Conservation (phyloP, 2,113 vertebrate genomes). For the Phyllostomus discolor region DNA sequence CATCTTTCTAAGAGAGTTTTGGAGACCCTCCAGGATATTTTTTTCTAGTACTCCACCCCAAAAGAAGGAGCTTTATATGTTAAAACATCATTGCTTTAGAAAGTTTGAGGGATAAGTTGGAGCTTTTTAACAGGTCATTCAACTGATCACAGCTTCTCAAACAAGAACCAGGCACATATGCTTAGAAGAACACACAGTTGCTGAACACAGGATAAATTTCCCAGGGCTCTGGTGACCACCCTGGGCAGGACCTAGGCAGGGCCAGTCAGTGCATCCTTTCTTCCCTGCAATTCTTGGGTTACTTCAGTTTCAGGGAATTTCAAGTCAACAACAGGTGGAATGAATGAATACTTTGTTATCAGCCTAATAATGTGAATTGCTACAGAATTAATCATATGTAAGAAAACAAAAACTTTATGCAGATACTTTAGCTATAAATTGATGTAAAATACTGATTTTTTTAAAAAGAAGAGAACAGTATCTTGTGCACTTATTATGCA, state of each 20-base stretch:
- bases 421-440: slow-evolving; percentile 81
- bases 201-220: slow-evolving; percentile 14
- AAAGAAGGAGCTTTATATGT: slow-evolving; percentile 66
- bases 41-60: not conserved
- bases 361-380: slow-evolving; percentile 76
- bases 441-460: slow-evolving; percentile 72
- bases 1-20: not conserved
- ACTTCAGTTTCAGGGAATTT: slow-evolving; percentile 81
- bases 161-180: not conserved
- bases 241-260: not conserved
- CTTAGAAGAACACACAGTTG: slow-evolving; percentile 7
- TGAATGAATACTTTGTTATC: slow-evolving; percentile 77
- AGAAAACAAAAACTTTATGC: slow-evolving; percentile 81
- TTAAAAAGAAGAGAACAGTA: slow-evolving; percentile 65
- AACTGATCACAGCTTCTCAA: not conserved
- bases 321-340: slow-evolving; percentile 76
- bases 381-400: slow-evolving; percentile 68
- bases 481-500: slow-evolving; percentile 80
- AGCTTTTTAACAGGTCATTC: not conserved
- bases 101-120: not conserved
- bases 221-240: not conserved
- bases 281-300: slow-evolving; percentile 67
- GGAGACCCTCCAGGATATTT: not conserved
- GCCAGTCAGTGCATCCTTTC: not conserved
- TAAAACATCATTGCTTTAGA: slow-evolving; percentile 39